phyloP scores from a whole-genome alignment of 2,797 vertebrate species.

The Stomatorhinus walkeri region DNA sequence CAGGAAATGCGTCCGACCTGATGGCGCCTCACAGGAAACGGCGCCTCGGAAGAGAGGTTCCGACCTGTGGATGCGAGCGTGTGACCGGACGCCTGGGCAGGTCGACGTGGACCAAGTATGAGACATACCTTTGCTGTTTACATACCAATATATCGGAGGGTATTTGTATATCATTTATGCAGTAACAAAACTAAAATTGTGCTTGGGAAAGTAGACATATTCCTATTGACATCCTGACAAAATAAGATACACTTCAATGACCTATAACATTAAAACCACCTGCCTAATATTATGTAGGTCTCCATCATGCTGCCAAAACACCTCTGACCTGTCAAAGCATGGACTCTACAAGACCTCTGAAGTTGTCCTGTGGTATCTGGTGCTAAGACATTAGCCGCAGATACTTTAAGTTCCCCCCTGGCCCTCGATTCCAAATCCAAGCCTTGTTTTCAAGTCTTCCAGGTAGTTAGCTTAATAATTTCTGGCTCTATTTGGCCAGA shows the following conservation, averaged over 20 bases:
- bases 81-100: neutral
- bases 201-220: neutral
- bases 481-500: too few relatives aligned
- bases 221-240: neutral
- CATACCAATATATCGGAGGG: neutral
- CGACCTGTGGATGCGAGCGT: neutral
- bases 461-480: too few relatives aligned
- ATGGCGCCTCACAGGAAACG: neutral
- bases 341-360: neutral
- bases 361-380: neutral
- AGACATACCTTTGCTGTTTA: neutral
- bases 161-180: neutral
- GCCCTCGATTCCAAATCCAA: too few relatives aligned
- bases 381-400: neutral
- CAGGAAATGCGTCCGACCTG: slow-evolving; percentile 49
- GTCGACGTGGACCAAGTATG: neutral
- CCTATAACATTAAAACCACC: neutral
- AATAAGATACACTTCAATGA: neutral
- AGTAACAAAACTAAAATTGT: neutral
- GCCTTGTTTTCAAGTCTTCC: too few relatives aligned
- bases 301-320: neutral
- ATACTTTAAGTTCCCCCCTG: too few relatives aligned
- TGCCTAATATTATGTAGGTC: neutral
- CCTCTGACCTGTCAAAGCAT: neutral
- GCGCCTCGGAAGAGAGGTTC: neutral